These are phyloP conservation scores for Papilio demoleus DNA, from an alignment of 2,888 invertebrate species.

Conservation along the genomic window DNA sequence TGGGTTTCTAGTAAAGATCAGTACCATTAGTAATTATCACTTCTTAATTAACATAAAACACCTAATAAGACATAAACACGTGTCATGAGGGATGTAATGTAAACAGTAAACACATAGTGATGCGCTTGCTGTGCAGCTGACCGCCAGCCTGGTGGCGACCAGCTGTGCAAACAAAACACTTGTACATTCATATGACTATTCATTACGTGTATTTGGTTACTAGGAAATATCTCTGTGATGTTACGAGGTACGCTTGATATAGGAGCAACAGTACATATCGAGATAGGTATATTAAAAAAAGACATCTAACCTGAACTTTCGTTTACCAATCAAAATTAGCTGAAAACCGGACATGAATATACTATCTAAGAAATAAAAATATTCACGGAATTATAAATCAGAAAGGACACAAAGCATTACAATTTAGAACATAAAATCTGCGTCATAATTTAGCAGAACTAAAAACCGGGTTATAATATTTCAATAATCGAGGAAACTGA, in stretches of 20 bases:
- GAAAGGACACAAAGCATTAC: not conserved
- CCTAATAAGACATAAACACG: not conserved
- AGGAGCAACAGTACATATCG: not conserved
- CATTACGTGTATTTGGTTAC: not conserved
- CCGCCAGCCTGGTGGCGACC: constrained; percentile 13
- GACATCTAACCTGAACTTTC: not conserved
- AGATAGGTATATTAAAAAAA: not conserved
- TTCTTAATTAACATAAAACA: not conserved
- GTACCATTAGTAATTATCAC: not conserved
- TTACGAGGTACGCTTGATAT: not conserved
- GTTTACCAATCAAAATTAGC: not conserved
- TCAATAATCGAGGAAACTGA: constrained; percentile 26
- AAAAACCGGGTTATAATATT: not conserved
- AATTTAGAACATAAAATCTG: not conserved
- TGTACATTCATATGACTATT: not conserved
- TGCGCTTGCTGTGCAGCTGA: constrained; percentile 15
- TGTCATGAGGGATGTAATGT: not conserved
- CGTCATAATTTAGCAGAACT: not conserved
- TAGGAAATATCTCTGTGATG: not conserved
- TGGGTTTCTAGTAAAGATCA: not conserved
- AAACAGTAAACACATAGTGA: constrained; percentile 16
- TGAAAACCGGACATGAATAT: too few relatives aligned
- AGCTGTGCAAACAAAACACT: constrained; percentile 33
- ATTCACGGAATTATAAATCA: not conserved
- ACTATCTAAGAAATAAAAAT: not conserved